Conservation (phyloP, 2,888 invertebrate species). For the Cordilura impudica region DNA sequence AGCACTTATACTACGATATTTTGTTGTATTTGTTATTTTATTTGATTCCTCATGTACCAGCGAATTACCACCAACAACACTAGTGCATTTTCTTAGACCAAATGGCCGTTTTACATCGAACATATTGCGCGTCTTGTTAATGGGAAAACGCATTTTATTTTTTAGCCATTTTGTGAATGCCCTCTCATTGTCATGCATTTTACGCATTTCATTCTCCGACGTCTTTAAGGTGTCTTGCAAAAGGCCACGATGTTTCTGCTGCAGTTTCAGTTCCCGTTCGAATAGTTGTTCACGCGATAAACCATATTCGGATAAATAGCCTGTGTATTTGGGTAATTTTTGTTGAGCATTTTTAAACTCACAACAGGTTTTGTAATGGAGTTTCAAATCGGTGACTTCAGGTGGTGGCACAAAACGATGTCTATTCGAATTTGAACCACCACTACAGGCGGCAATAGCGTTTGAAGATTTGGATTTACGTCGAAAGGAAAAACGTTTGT, state of each 20-base stretch:
- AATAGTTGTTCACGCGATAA: conserved; percentile 78
- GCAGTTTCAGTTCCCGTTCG: conserved; percentile 75
- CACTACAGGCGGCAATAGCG: conserved; percentile 45
- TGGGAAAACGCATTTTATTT: conserved; percentile 77
- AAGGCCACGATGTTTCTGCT: conserved; percentile 70
- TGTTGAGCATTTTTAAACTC: conserved; percentile 75
- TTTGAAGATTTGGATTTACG: conserved; percentile 63
- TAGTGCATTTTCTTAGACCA: conserved; percentile 43
- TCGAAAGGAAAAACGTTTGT: conserved; percentile 71
- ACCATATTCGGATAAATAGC: conserved; percentile 80
- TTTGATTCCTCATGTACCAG: conserved; percentile 52
- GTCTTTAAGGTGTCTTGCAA: conserved; percentile 74
- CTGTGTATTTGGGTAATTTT: conserved; percentile 79
- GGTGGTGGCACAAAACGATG: conserved; percentile 62
- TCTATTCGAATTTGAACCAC: not conserved
- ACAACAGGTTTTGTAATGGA: conserved; percentile 77
- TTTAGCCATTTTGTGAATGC: conserved; percentile 80
- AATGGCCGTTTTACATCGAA: conserved; percentile 71
- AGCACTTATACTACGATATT: conserved; percentile 60
- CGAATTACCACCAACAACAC: conserved; percentile 28
- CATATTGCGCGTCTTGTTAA: conserved; percentile 77
- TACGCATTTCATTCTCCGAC: conserved; percentile 77
- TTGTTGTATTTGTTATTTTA: conserved; percentile 47
- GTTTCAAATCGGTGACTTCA: conserved; percentile 69
- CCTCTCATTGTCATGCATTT: conserved; percentile 79